Evolutionary conservation across 2,888 invertebrate species (phyloP).

Genomic region (Pyrgus malvae): DNA sequence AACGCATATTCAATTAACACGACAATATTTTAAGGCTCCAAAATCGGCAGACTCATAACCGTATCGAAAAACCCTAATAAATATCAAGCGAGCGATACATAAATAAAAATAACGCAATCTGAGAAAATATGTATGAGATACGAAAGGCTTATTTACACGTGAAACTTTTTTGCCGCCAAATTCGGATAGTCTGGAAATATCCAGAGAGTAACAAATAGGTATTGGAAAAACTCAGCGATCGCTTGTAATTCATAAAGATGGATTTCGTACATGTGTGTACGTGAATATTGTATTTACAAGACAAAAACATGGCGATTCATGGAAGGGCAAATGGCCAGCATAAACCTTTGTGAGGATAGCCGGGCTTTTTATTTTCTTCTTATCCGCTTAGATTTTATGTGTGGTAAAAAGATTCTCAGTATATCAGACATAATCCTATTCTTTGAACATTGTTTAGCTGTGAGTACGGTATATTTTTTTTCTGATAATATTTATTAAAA

Average conservation of each 20-base stretch:
- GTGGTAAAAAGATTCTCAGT: background rate
- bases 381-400: background rate
- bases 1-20: background rate
- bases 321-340: background rate
- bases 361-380: slow-evolving; percentile 48
- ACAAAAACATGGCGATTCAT: slow-evolving; percentile 11
- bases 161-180: slow-evolving; percentile 14
- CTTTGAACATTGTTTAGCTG: background rate
- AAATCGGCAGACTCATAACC: background rate
- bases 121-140: slow-evolving; percentile 4
- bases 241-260: slow-evolving; percentile 14
- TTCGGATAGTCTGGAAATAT: slow-evolving; percentile 12
- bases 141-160: slow-evolving; percentile 5
- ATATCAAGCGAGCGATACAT: slow-evolving; percentile 1
- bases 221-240: slow-evolving; percentile 21
- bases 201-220: slow-evolving; percentile 20
- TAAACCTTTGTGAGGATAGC: slow-evolving; percentile 7
- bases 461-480: too few species aligned
- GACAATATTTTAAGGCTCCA: background rate
- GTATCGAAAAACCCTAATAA: slow-evolving; percentile 1
- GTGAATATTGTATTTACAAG: slow-evolving; percentile 26
- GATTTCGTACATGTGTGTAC: slow-evolving; percentile 16
- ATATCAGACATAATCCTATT: too few species aligned
- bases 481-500: too few species aligned
- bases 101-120: slow-evolving; percentile 12